These are phyloP conservation scores for Crambe crambe DNA, from an alignment of 37 sponge, comb jelly and placozoan species.

Conservation along the genomic window DNA sequence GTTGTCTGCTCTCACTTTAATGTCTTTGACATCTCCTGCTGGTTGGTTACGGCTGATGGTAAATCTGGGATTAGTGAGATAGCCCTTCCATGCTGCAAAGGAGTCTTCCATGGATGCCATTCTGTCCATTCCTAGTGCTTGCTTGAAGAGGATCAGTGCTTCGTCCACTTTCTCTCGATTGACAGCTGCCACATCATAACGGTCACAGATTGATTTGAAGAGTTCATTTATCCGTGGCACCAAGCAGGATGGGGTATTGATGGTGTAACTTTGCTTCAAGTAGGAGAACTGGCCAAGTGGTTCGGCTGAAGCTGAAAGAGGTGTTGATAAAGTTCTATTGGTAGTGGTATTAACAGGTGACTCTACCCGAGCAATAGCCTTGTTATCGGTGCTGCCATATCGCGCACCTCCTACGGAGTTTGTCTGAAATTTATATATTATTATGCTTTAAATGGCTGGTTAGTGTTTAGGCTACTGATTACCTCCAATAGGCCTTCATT, in stretches of 20 bases:
- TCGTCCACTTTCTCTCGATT: constrained; percentile 49
- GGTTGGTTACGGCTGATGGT: background rate
- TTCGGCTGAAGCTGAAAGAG: background rate
- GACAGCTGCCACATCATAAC: constrained; percentile 32
- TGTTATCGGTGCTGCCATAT: background rate
- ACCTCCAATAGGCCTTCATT: background rate
- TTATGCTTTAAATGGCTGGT: background rate
- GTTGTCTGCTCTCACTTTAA: constrained; percentile 29
- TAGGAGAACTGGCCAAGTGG: constrained; percentile 11
- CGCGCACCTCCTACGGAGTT: background rate
- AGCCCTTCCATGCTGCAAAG: constrained; percentile 29
- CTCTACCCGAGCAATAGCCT: too few species aligned
- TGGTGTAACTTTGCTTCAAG: constrained; percentile 15
- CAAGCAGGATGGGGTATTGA: constrained; percentile 21
- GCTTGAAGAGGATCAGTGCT: constrained; percentile 26
- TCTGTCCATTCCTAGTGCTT: constrained; percentile 12
- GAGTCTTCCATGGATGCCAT: constrained; percentile 8
- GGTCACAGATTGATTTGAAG: constrained; percentile 46
- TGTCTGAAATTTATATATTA: background rate
- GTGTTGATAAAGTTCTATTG: background rate
- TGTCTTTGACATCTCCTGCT: constrained; percentile 19
- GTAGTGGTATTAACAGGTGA: background rate
- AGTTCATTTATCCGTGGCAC: constrained; percentile 30
- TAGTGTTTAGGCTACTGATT: background rate
- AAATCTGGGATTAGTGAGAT: constrained; percentile 29